Evolutionary conservation across 2,888 invertebrate species (phyloP).

Genomic region (Agonopterix heracliana): DNA sequence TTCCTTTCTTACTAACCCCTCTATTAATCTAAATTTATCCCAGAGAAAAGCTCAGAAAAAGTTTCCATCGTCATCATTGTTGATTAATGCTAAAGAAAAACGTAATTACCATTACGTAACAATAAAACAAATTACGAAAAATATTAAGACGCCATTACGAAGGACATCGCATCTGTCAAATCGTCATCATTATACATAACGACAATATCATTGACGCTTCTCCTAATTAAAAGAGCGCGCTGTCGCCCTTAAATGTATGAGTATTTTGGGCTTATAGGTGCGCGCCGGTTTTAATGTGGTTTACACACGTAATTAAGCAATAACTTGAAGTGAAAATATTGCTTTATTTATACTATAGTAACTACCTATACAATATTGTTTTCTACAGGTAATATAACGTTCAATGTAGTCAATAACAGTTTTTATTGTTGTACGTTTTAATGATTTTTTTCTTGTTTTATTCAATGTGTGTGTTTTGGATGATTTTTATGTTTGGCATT

Average conservation of each 20-base stretch:
- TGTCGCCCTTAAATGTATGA: slow-evolving; percentile 18
- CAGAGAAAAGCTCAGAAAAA: no score
- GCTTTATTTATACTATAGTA: slow-evolving; percentile 22
- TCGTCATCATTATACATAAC: slow-evolving; percentile 27
- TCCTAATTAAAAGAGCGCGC: slow-evolving; percentile 32
- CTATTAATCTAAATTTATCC: no score
- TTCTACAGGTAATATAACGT: slow-evolving; percentile 21
- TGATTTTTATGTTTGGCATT: no score
- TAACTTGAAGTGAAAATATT: slow-evolving; percentile 46
- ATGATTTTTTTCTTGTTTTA: no score
- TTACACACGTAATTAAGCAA: slow-evolving; percentile 47
- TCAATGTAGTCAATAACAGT: slow-evolving; percentile 15
- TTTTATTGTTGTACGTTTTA: slow-evolving; percentile 17
- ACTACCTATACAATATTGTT: slow-evolving; percentile 5
- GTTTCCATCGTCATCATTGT: no score
- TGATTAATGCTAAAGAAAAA: no score
- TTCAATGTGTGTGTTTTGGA: no score
- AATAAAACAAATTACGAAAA: slow-evolving; percentile 9
- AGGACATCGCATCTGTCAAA: slow-evolving; percentile 25
- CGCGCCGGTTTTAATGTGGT: slow-evolving; percentile 32
- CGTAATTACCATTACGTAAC: no score
- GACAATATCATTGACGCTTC: slow-evolving; percentile 27
- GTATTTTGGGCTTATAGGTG: slow-evolving; percentile 15
- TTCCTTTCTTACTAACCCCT: no score
- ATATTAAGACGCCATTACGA: slow-evolving; percentile 4